Conservation (phyloP, 2,797 vertebrate species). For the Eutrigla gurnardus region DNA sequence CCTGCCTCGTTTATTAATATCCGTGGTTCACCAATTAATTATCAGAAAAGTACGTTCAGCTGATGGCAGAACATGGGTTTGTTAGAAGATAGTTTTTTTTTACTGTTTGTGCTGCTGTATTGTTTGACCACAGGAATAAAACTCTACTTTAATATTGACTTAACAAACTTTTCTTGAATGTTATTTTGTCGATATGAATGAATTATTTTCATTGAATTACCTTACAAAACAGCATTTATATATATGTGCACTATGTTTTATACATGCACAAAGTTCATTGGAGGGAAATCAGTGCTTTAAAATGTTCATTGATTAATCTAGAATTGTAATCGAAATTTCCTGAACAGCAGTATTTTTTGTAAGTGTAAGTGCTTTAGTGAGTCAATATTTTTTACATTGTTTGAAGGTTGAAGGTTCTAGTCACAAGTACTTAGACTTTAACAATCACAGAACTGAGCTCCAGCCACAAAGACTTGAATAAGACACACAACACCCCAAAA, state of each 20-base stretch:
- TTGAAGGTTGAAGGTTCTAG: conserved; percentile 5
- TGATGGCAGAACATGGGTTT: conserved; percentile 28
- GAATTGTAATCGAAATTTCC: neutral
- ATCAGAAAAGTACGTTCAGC: conserved; percentile 43
- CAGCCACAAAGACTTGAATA: conserved; percentile 8
- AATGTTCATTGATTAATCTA: neutral
- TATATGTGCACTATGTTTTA: neutral
- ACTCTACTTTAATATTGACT: neutral
- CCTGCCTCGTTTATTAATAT: conserved; percentile 64
- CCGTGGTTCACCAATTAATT: conserved; percentile 52
- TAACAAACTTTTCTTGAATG: conserved; percentile 22
- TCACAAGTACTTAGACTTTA: conserved; percentile 51
- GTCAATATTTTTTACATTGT: neutral
- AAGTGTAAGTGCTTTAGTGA: neutral
- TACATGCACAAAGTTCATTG: neutral
- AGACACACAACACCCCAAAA: neutral
- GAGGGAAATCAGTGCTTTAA: neutral
- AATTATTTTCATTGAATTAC: neutral
- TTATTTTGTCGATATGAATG: neutral
- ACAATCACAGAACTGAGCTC: conserved; percentile 41
- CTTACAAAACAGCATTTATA: neutral
- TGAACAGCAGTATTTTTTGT: neutral
- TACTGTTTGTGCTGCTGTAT: neutral
- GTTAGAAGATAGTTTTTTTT: conserved; percentile 11
- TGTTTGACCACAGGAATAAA: conserved; percentile 27